Conservation (phyloP, 2,888 invertebrate species). For the Dysmachus trigonus region DNA sequence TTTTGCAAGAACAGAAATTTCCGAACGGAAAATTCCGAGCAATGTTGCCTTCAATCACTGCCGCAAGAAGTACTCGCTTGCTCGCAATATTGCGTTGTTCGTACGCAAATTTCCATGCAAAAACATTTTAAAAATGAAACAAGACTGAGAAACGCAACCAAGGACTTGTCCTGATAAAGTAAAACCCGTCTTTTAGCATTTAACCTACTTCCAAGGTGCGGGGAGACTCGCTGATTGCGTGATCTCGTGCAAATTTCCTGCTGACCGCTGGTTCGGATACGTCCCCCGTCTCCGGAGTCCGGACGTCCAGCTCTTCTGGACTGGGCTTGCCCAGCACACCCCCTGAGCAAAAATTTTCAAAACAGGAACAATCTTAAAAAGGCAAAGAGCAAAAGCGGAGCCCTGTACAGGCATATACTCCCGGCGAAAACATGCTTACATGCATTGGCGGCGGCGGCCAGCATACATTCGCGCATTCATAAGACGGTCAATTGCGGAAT, state of each 20-base stretch:
- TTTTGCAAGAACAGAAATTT: too few relatives aligned
- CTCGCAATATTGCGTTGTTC: background rate
- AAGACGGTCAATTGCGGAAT: constrained; percentile 19
- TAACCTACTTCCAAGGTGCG: background rate
- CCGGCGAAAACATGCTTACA: constrained; percentile 2
- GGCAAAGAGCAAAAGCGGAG: background rate
- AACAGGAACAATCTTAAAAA: background rate
- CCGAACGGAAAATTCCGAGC: background rate
- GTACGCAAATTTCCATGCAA: background rate
- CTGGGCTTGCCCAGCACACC: background rate
- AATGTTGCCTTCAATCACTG: background rate
- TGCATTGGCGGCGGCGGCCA: background rate
- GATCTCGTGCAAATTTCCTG: constrained; percentile 2
- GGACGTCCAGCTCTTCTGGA: background rate
- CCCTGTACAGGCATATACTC: background rate
- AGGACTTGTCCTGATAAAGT: constrained; percentile 8
- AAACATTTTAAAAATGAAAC: background rate
- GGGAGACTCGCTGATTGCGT: background rate
- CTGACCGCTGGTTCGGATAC: background rate
- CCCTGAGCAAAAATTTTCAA: background rate
- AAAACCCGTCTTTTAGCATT: constrained; percentile 8
- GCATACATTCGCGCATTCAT: background rate
- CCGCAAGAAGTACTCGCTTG: background rate
- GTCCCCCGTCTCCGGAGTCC: background rate
- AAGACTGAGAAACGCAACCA: background rate